Base-by-base conservation (phyloP, 2,888 invertebrate genomes). In the Limenitis camilla region DNA sequence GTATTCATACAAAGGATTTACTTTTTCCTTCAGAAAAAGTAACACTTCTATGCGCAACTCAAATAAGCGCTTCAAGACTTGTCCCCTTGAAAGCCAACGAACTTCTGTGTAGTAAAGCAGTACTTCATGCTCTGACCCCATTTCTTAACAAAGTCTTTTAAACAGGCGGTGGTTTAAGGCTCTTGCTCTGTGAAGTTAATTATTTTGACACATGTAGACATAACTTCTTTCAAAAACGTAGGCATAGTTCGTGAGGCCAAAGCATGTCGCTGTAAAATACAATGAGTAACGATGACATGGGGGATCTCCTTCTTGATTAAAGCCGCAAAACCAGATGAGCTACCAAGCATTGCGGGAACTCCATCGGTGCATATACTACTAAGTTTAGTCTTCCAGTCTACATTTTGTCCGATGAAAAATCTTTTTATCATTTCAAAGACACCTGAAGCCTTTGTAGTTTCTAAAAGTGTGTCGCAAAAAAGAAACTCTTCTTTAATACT, bases 1-100 rank as follows among this genome's bases (percentile, higher is more conserved):
- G 38, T 8, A 45, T 45, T 36, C 29, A 9, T 27, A 54, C 10
- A 47, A 29, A 28, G 38, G 4, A 11, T 28, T 56, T 45, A 9
- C 36, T 59, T 59, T 53, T 30, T 55, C 49, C 55, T 57, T 55
- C 30, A 57, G 46, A 59, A 59, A 53, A 56, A 44, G 40, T 42
- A 36, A 49, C 41, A 46, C 46, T 56, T 61, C 59, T 44, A 38
- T 48, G 42, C 51, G 55, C 49, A 59, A 46, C 56, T 61, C 56
- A 47, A 59, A 63, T 49, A 64, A 64, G 50, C 56, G 57, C 56
- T 50, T 56, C 33, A 64, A 55, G 7, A 64, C 57, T 58, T 61
- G 61, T 54, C 58, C 59, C 40, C 58, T 56, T 56, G 61, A 65
- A 41, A 61, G 51, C 62, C 65, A 64, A 42, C 62, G 56, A 54